Percentiles rank a stretch among this genome's conserved stretches.
Evolutionary conservation across 2,797 vertebrate species (phyloP).

Genomic region (Serranus cabrilla): DNA sequence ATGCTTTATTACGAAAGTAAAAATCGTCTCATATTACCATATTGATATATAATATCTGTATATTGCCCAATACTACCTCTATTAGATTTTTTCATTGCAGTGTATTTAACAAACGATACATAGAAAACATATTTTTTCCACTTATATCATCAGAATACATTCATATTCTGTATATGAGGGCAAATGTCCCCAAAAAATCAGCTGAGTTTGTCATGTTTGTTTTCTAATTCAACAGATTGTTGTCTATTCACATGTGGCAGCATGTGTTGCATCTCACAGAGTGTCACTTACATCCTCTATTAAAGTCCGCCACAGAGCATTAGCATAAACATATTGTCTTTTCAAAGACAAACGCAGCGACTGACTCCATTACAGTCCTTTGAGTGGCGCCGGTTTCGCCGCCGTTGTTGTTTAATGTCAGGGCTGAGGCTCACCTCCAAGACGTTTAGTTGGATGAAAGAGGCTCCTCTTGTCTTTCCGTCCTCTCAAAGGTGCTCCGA

Average conservation of each 20-base stretch:
- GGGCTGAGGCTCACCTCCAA: slow-evolving; percentile 63
- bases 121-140: not conserved
- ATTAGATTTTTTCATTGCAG: not conserved
- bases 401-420: slow-evolving; percentile 73
- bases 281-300: slow-evolving; percentile 30
- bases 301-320: slow-evolving; percentile 49
- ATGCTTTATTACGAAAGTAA: no score
- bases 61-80: no score
- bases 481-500: slow-evolving; percentile 67
- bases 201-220: slow-evolving; percentile 1
- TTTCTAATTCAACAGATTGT: slow-evolving; percentile 30
- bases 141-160: not conserved
- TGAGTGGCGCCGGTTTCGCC: slow-evolving; percentile 60
- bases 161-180: not conserved
- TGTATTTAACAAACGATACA: not conserved
- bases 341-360: slow-evolving; percentile 67
- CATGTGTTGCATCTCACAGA: slow-evolving; percentile 14
- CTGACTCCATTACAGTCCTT: slow-evolving; percentile 63
- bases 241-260: slow-evolving; percentile 1
- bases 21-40: no score
- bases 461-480: slow-evolving; percentile 65
- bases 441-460: slow-evolving; percentile 73
- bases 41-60: no score
- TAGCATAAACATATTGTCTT: slow-evolving; percentile 72
- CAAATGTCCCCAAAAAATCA: not conserved